Percentiles rank a stretch among this genome's conserved stretches.
These are phyloP conservation scores for Channallabes apus DNA, from an alignment of 2,797 vertebrate genomes.

Conservation along the genomic window DNA sequence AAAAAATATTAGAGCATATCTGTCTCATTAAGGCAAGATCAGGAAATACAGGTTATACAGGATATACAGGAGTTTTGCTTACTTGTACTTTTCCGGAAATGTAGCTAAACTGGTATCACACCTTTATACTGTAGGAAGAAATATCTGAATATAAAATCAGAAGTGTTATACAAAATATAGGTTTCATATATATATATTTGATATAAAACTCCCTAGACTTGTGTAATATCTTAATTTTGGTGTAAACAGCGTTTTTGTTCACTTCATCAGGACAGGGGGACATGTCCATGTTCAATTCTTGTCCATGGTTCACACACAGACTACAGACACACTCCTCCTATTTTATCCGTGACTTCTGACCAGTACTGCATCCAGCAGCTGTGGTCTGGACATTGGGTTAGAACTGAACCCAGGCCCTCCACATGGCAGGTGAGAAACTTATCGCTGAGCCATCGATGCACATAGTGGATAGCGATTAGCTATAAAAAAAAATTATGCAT, in stretches of 20 bases:
- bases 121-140: neutral
- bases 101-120: too few relatives aligned
- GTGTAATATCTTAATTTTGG: neutral
- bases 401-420: too few relatives aligned
- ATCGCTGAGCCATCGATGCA: too few relatives aligned
- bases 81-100: neutral
- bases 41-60: neutral
- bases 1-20: neutral
- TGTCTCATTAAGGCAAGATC: neutral
- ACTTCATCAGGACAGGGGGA: neutral
- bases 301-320: neutral
- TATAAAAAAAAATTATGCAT: neutral
- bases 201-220: neutral
- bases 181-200: neutral
- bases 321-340: too few relatives aligned
- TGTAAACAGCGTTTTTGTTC: neutral
- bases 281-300: neutral
- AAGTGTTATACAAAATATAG: neutral
- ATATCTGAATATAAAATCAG: neutral
- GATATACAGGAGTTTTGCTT: conserved; percentile 1
- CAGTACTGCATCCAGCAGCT: too few relatives aligned
- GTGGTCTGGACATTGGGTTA: too few relatives aligned
- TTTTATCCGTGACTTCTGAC: too few relatives aligned
- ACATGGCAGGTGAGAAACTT: too few relatives aligned
- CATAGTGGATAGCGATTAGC: neutral